Base-by-base conservation (phyloP, 2,797 vertebrate species). In the Oceanodroma leucorhoa region DNA sequence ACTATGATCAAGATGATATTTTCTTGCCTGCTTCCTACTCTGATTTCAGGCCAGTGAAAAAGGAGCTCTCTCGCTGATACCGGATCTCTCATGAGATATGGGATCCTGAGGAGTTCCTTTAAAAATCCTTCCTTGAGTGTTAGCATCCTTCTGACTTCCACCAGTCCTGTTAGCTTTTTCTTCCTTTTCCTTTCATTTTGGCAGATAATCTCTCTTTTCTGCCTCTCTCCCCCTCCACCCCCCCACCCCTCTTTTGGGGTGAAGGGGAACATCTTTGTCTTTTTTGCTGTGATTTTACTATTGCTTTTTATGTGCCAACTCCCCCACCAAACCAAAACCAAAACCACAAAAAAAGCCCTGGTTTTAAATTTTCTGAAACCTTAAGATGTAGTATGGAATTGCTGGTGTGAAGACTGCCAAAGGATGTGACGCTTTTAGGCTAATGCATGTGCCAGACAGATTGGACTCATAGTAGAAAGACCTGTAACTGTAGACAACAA, bases 241-340 rank as follows among this genome's bases (percentile, higher is more conserved):
- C 5, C 19, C 22, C 21, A 7, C 3, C 21, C 14, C 26, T 8
- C 3, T 30, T 79, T 30, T 57, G 22, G 30, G 3, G 3, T 46
- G 29, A 67, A 46, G n/a, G 4, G 62, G 11, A 76, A n/a, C 4
- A 43, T 6, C 14, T 57, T 80, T 24, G 14, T 24, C 10, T 5
- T 36, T 36, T 48, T 66, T 51, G 4, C 18, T n/a, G 2, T 48
- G 4, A 34, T 83, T 43, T 15, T 40, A 4, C 3, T 36, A 0
- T 19, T 53, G n/a, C 10, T 76, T 87, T 82, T 79, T 41, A 36
- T 3, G 3, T 0, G 0, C 8, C 27, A 32, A 14, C 2, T 51
- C 14, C 2, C 0, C 0, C 46, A 32, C 10, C 24, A 57, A 79
- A 83, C 5, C 18, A 34, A 57, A 79, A 83, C 5, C 16, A 34